Evolutionary conservation across 2,797 vertebrate genomes (phyloP), one percentile per base, ranked within the genome.

Genomic region (Onychomys arenicola): DNA sequence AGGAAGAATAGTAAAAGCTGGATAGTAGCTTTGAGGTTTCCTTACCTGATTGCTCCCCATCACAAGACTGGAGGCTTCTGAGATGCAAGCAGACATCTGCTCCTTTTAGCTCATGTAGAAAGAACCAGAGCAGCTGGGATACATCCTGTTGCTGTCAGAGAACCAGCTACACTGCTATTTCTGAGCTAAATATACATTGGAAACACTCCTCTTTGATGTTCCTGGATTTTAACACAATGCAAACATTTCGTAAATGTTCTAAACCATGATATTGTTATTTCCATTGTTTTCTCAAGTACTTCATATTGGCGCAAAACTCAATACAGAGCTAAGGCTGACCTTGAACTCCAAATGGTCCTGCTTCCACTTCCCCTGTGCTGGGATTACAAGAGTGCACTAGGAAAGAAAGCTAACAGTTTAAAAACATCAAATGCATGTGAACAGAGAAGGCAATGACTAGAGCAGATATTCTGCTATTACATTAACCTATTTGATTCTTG

Each of bases 21-120:
- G 23, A 27, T 32, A 93, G 46, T 37, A 61, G 59, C 32, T 76
- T 17, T 13, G 10, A 49, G 71, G 40, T 23, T 69, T 63, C 67
- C 25, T 23, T 6, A 19, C 11, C 19, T 23, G 25, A 46, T 67
- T 5, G 3, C 52, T 23, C 11, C 14, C 57, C 46, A 49, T 32
- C 43, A 77, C 29, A 10, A 49, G 7, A 32, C 27, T 32, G 14
- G 46, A 77, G 76, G 14, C 29, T 49, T 77, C 27, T 19, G 29
- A 49, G 57, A 27, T 5, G 4, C 23, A 55, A 32, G 0, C 2
- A 37, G 52, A 32, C 7, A 21, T 4, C 46, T 4, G 3, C 14
- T 40, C 1, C 32, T 46, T 82, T 5, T 17, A 12, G 32, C 11
- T 69, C 67, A 55, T 75, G 61, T 86, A 75, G 17, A 19, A 61